A percentile compares a stretch with the other conserved stretches of the same genome.
Conservation (phyloP, 2,113 vertebrate genomes). For the Fulica atra region DNA sequence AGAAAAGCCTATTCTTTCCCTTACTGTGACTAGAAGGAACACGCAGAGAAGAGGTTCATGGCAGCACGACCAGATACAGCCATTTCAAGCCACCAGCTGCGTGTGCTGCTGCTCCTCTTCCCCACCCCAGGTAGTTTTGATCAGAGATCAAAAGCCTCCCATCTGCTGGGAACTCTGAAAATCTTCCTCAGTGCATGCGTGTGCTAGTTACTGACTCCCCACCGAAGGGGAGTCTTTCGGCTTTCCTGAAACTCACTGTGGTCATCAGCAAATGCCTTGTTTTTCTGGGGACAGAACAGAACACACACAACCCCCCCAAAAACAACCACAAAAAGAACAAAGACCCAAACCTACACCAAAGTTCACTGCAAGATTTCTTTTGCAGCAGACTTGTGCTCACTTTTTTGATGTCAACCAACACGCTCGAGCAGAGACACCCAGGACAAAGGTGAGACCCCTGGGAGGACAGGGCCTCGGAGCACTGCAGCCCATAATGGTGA, state of each 20-base stretch:
- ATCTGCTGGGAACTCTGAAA: not conserved
- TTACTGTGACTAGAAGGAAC: not conserved
- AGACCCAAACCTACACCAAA: not conserved
- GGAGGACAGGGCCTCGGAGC: not conserved
- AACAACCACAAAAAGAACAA: not conserved
- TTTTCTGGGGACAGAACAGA: not conserved
- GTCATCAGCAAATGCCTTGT: not conserved
- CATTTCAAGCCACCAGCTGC: not conserved
- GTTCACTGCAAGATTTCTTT: not conserved
- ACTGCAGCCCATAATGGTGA: not conserved
- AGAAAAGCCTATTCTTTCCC: not conserved
- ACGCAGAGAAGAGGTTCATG: not conserved
- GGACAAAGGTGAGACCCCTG: not conserved
- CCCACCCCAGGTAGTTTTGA: not conserved
- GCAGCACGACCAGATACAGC: not conserved
- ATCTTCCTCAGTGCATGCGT: too few relatives aligned
- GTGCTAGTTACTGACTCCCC: not conserved
- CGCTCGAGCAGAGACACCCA: not conserved
- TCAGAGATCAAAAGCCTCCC: not conserved
- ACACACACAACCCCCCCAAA: not conserved
- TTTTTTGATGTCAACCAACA: too few relatives aligned
- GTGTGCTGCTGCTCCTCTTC: not conserved
- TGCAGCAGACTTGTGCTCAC: not conserved
- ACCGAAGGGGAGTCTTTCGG: too few relatives aligned
- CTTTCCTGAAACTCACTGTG: not conserved